These are phyloP conservation scores for Quadriops clusia DNA, from an alignment of 2,888 invertebrate species.

Conservation along the genomic window DNA sequence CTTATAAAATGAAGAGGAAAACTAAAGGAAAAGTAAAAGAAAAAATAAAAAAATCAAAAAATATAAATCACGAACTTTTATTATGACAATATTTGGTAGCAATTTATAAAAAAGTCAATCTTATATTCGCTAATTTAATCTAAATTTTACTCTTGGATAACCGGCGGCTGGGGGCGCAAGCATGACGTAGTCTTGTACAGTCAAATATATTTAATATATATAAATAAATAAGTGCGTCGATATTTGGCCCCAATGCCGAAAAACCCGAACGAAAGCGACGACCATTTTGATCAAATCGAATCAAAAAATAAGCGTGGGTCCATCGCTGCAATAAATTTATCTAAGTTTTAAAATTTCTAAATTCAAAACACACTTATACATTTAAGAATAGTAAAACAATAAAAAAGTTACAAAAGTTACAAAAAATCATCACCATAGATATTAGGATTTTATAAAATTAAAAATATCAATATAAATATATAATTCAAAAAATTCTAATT, in stretches of 20 bases:
- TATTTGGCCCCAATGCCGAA: too few relatives aligned
- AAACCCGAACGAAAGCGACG: too few relatives aligned
- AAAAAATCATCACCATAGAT: slow-evolving; percentile 12
- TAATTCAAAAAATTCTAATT: slow-evolving; percentile 25
- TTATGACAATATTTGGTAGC: slow-evolving; percentile 41
- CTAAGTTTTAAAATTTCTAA: slow-evolving; percentile 37
- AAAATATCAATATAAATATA: slow-evolving; percentile 38
- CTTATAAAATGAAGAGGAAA: slow-evolving; percentile 17
- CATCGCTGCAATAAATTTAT: slow-evolving; percentile 26
- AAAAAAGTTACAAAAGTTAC: slow-evolving; percentile 22
- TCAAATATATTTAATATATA: slow-evolving; percentile 4
- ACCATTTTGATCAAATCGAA: too few relatives aligned
- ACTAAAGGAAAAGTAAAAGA: slow-evolving; percentile 23
- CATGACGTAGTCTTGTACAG: too few relatives aligned
- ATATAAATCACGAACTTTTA: slow-evolving; percentile 40
- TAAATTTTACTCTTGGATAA: too few relatives aligned
- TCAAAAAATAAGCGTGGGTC: slow-evolving; percentile 12
- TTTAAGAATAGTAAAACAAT: slow-evolving; percentile 36
- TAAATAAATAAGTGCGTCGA: slow-evolving; percentile 4
- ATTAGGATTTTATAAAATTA: slow-evolving; percentile 32
- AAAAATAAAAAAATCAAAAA: slow-evolving; percentile 31
- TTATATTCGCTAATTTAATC: too few relatives aligned
- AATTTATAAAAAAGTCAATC: slow-evolving; percentile 34
- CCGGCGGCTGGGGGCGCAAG: too few relatives aligned
- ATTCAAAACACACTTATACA: slow-evolving; percentile 39